phyloP scores from a whole-genome alignment of 2,113 vertebrate genomes.

The Euleptes europaea region DNA sequence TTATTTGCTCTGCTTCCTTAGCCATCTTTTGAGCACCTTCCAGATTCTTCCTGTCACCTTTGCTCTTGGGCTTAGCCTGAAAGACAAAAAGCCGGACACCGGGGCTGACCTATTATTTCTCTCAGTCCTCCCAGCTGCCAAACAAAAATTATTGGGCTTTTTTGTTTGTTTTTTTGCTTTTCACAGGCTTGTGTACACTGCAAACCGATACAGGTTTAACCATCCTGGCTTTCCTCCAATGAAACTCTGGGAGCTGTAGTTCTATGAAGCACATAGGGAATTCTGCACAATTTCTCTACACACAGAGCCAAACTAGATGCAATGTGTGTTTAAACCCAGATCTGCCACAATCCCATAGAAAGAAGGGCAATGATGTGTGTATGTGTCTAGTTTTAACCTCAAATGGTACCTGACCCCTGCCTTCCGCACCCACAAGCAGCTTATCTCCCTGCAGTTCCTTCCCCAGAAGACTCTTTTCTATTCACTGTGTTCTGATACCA shows the following conservation, averaged over 20 bases:
- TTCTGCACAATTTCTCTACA: not conserved
- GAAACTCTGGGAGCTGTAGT: not conserved
- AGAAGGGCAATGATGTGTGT: no score
- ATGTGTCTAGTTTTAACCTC: no score
- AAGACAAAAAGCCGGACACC: constrained; percentile 1
- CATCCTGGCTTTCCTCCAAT: not conserved
- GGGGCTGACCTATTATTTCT: not conserved
- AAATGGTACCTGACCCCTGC: no score
- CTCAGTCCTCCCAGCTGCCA: not conserved
- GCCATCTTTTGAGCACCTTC: constrained; percentile 57
- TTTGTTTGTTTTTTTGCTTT: not conserved
- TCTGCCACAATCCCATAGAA: no score
- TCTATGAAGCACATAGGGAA: not conserved
- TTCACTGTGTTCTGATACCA: no score
- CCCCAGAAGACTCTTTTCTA: no score
- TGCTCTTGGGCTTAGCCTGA: constrained; percentile 57
- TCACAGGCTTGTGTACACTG: not conserved
- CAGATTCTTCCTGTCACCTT: constrained; percentile 50
- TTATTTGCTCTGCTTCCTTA: constrained; percentile 47
- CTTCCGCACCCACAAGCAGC: no score
- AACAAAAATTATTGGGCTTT: not conserved
- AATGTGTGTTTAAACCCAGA: not conserved
- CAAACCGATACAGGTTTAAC: not conserved
- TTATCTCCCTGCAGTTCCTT: no score
- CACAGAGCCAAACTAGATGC: not conserved